These are phyloP conservation scores for Escarpia spicata DNA, from an alignment of 2,888 invertebrate genomes.

Conservation along the genomic window DNA sequence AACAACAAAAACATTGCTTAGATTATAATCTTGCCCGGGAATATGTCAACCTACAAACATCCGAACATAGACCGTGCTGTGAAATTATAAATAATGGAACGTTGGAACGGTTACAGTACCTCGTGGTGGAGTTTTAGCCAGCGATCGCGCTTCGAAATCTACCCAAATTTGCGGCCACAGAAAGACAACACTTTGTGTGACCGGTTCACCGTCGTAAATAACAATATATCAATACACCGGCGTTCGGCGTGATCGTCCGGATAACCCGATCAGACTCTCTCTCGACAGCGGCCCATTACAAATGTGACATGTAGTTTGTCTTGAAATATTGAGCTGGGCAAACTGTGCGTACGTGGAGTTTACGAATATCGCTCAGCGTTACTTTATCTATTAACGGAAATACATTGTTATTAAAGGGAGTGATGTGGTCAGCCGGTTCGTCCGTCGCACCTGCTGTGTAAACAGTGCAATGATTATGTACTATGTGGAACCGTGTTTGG, in stretches of 20 bases:
- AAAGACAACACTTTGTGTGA: slow-evolving; percentile 54
- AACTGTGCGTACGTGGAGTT: neutral
- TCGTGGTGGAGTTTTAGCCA: slow-evolving; percentile 9
- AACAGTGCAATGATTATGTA: slow-evolving; percentile 3
- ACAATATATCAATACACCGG: slow-evolving; percentile 51
- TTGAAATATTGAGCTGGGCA: neutral
- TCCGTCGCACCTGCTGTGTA: slow-evolving; percentile 2
- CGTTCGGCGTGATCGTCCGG: neutral
- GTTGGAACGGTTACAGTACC: slow-evolving; percentile 5
- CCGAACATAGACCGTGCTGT: neutral
- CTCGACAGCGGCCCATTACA: neutral
- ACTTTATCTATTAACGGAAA: neutral
- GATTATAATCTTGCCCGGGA: neutral
- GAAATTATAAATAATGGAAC: neutral
- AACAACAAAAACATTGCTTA: neutral
- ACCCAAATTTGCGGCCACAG: slow-evolving; percentile 43
- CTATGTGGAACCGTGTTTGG: neutral
- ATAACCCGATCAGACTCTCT: neutral
- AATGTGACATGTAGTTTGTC: neutral
- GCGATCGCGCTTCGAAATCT: slow-evolving; percentile 26
- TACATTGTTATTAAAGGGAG: slow-evolving; percentile 16
- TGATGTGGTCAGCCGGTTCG: slow-evolving; percentile 12
- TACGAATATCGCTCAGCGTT: neutral
- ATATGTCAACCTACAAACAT: neutral
- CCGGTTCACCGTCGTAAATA: slow-evolving; percentile 60